phyloP scores from a whole-genome alignment of 2,113 vertebrate genomes.

The Procapra przewalskii region DNA sequence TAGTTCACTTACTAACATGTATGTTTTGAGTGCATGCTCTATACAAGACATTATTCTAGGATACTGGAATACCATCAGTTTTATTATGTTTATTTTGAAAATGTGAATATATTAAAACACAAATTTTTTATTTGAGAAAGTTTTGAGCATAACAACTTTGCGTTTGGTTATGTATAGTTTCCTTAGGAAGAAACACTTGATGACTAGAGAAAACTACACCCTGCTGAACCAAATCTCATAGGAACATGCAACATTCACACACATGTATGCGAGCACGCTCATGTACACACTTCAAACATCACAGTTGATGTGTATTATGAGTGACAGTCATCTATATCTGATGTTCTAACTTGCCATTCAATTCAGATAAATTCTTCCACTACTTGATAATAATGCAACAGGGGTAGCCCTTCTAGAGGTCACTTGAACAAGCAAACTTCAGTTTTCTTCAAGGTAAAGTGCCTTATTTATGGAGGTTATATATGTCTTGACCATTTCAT shows the following conservation, averaged over 20 bases:
- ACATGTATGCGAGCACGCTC: rapidly evolving
- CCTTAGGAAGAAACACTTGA: neutral
- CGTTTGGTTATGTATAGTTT: neutral
- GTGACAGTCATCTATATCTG: neutral
- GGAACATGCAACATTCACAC: neutral
- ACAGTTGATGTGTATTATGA: neutral
- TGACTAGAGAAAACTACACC: neutral
- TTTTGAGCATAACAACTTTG: neutral
- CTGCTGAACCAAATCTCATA: neutral
- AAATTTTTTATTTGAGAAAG: neutral
- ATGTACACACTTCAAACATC: neutral
- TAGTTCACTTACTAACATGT: neutral
- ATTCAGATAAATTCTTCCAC: neutral
- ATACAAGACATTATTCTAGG: neutral
- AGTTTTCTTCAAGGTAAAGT: neutral
- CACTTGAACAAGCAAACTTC: neutral
- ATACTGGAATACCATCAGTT: neutral
- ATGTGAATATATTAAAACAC: neutral
- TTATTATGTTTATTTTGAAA: neutral
- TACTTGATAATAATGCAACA: neutral
- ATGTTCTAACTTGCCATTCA: neutral
- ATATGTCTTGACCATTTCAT: neutral
- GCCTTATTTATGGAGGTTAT: neutral
- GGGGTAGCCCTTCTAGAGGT: neutral
- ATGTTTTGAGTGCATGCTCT: neutral